Evolutionary conservation across 2,113 vertebrate species (phyloP).

Genomic region (Salvelinus alpinus): DNA sequence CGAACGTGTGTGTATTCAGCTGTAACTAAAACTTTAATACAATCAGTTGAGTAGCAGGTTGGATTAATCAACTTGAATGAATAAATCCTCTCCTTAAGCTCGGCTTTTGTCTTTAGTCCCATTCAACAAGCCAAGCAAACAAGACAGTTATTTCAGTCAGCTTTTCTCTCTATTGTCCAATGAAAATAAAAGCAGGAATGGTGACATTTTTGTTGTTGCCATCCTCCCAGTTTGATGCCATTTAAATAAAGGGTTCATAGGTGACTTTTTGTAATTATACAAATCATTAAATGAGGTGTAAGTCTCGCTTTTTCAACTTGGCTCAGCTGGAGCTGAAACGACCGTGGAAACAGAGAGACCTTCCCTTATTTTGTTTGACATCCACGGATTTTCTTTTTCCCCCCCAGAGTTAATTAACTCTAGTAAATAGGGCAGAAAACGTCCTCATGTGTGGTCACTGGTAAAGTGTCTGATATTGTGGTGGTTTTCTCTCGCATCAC

Average conservation of each 20-base stretch:
- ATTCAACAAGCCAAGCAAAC: no score
- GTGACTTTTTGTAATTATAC: constrained; percentile 47
- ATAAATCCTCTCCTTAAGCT: constrained; percentile 38
- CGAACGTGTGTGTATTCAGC: constrained; percentile 20
- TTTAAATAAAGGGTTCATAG: constrained; percentile 45
- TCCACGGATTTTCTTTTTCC: no score
- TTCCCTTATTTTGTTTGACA: neutral
- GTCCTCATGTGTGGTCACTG: neutral
- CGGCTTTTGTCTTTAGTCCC: constrained; percentile 7
- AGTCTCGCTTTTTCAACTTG: no score
- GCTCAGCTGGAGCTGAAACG: constrained; percentile 19
- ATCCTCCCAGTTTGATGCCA: neutral
- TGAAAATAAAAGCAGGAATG: neutral
- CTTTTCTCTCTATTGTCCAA: constrained; percentile 1
- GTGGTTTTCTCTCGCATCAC: constrained; percentile 7
- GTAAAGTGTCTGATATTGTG: neutral
- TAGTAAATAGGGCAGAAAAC: constrained; percentile 35
- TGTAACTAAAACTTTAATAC: constrained; percentile 55
- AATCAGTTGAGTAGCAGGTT: constrained; percentile 40
- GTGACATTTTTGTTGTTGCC: constrained; percentile 23
- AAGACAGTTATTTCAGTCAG: neutral
- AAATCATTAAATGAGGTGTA: no score
- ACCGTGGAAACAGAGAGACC: neutral
- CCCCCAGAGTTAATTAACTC: constrained; percentile 41
- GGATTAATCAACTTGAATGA: constrained; percentile 46